These are phyloP conservation scores for Lutraria lutraria DNA, from an alignment of 2,888 invertebrate species.

Conservation along the genomic window DNA sequence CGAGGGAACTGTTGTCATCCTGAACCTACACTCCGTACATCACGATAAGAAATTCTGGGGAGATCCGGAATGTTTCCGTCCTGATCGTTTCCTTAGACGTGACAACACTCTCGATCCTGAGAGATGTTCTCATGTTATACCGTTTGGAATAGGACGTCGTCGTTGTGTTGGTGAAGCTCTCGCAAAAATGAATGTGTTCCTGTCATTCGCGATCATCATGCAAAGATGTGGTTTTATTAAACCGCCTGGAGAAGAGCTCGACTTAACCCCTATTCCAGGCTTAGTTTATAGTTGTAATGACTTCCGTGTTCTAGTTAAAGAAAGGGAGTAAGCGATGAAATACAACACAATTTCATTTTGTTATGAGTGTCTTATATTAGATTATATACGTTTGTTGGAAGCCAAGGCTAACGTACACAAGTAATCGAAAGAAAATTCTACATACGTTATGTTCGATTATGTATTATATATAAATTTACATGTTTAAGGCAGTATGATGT, in stretches of 20 bases:
- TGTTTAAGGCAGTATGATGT: too few relatives aligned
- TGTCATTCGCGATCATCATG: slow-evolving; percentile 71
- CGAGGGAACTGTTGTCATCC: slow-evolving; percentile 52
- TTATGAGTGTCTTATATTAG: too few relatives aligned
- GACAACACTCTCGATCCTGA: slow-evolving; percentile 31
- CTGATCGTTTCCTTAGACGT: slow-evolving; percentile 52
- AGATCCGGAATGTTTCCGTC: slow-evolving; percentile 52
- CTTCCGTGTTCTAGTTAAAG: slow-evolving; percentile 19
- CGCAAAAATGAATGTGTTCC: slow-evolving; percentile 74
- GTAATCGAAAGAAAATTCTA: too few relatives aligned
- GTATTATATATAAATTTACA: too few relatives aligned
- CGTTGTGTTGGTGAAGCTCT: slow-evolving; percentile 78
- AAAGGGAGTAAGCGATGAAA: neutral
- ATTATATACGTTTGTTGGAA: too few relatives aligned
- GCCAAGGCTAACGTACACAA: too few relatives aligned
- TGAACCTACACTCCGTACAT: slow-evolving; percentile 58
- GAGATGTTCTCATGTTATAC: slow-evolving; percentile 60
- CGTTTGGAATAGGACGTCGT: slow-evolving; percentile 74
- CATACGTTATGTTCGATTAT: too few relatives aligned
- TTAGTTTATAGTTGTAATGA: slow-evolving; percentile 23
- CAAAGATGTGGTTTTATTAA: slow-evolving; percentile 63
- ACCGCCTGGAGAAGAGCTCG: neutral
- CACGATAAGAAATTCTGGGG: slow-evolving; percentile 53
- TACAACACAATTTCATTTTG: too few relatives aligned
- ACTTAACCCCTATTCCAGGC: neutral